Evolutionary conservation across 2,113 vertebrate species (phyloP).

Genomic region (Urocitellus parryii): DNA sequence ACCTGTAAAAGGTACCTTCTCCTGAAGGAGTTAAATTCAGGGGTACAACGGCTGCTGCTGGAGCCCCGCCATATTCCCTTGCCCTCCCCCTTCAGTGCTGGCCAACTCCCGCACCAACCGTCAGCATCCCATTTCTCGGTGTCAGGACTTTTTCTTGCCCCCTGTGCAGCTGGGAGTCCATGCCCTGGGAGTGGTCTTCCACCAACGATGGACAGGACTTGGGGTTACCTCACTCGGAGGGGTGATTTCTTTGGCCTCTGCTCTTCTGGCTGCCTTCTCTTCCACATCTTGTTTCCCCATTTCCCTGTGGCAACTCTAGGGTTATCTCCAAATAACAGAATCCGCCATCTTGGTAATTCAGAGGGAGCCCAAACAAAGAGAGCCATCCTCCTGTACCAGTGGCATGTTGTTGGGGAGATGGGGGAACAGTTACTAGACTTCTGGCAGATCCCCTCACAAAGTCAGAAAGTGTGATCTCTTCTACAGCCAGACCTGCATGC

Average conservation of each 20-base stretch:
- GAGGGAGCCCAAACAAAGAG: too few species aligned
- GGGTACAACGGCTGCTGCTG: fast-evolving
- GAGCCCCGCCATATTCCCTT: fast-evolving
- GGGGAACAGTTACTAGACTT: not conserved
- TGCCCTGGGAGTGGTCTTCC: not conserved
- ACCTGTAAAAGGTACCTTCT: not conserved
- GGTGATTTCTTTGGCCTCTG: not conserved
- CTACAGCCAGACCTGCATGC: fast-evolving
- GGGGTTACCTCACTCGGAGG: not conserved
- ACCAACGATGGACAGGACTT: not conserved
- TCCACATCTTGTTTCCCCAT: fast-evolving
- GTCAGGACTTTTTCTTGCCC: not conserved
- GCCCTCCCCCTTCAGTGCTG: not conserved
- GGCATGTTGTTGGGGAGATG: not conserved
- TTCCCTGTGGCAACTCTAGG: not conserved
- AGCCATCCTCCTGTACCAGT: not conserved
- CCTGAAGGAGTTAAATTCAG: not conserved
- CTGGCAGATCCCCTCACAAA: not conserved
- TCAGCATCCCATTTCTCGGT: not conserved
- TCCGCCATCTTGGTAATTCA: not conserved
- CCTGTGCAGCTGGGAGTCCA: not conserved
- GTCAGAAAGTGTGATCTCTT: not conserved
- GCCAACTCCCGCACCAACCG: not conserved
- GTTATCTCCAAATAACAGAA: not conserved
- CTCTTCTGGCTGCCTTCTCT: not conserved